Percentiles rank a stretch among this genome's conserved stretches.
These are phyloP conservation scores for Spodoptera exigua DNA, from an alignment of 2,888 invertebrate genomes.

Conservation along the genomic window DNA sequence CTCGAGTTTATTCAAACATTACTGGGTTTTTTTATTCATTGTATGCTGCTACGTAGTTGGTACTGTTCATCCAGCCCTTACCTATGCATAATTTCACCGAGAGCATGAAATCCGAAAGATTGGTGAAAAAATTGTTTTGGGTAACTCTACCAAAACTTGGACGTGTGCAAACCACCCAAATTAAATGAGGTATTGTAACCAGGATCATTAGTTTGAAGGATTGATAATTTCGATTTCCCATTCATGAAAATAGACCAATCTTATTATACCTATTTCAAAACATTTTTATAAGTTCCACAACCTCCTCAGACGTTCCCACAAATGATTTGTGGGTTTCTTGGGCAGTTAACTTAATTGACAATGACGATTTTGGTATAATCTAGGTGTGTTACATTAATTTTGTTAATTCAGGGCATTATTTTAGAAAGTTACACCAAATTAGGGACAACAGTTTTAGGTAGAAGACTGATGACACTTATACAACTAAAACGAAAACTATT, in stretches of 20 bases:
- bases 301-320: background rate
- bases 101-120: constrained; percentile 6
- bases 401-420: constrained; percentile 32
- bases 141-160: too few species aligned
- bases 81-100: background rate
- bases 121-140: background rate
- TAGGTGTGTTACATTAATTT: constrained; percentile 26
- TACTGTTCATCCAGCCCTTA: too few species aligned
- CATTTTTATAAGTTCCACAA: too few species aligned
- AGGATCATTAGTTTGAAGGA: too few species aligned
- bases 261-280: too few species aligned
- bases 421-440: constrained; percentile 46
- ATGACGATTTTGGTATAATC: constrained; percentile 14
- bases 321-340: constrained; percentile 4
- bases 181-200: too few species aligned
- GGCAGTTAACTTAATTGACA: constrained; percentile 1
- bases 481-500: constrained; percentile 27
- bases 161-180: too few species aligned
- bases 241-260: too few species aligned
- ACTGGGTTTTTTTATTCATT: too few species aligned
- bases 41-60: too few species aligned
- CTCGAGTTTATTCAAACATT: background rate
- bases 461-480: constrained; percentile 22
- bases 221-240: too few species aligned
- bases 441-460: constrained; percentile 24